A percentile compares a stretch with the other conserved stretches of the same genome.
These are phyloP conservation scores for Aphrocallistes beatrix DNA, from an alignment of 37 sponge, comb jelly and placozoan species.

Conservation along the genomic window DNA sequence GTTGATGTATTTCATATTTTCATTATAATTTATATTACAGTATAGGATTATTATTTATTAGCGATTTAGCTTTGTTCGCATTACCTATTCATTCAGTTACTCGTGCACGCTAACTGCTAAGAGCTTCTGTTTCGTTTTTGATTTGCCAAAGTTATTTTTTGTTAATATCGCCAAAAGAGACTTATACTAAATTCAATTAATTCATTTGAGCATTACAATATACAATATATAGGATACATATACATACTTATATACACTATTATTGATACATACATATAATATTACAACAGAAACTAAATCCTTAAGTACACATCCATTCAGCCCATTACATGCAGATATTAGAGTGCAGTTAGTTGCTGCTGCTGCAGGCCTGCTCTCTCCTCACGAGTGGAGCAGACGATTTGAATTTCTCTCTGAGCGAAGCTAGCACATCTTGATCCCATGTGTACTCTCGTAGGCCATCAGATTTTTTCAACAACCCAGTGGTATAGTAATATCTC, in stretches of 20 bases:
- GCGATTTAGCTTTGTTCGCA: no score
- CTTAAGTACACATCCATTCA: no score
- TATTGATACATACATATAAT: neutral
- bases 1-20: no score
- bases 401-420: neutral
- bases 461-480: neutral
- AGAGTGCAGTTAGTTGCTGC: neutral
- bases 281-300: neutral
- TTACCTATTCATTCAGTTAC: no score
- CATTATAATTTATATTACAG: no score
- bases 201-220: neutral
- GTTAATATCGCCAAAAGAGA: no score
- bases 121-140: no score
- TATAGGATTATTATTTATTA: no score
- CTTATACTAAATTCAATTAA: no score
- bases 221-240: neutral
- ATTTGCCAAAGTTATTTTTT: no score
- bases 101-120: no score
- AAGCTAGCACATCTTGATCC: neutral
- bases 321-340: neutral
- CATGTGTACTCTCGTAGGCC: neutral
- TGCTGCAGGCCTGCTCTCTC: neutral
- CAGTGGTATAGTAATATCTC: neutral
- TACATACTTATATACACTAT: neutral
- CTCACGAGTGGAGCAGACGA: no score